Percentiles rank a stretch among this genome's conserved stretches.
phyloP scores from a whole-genome alignment of 2,113 vertebrate species.

The Uria lomvia region DNA sequence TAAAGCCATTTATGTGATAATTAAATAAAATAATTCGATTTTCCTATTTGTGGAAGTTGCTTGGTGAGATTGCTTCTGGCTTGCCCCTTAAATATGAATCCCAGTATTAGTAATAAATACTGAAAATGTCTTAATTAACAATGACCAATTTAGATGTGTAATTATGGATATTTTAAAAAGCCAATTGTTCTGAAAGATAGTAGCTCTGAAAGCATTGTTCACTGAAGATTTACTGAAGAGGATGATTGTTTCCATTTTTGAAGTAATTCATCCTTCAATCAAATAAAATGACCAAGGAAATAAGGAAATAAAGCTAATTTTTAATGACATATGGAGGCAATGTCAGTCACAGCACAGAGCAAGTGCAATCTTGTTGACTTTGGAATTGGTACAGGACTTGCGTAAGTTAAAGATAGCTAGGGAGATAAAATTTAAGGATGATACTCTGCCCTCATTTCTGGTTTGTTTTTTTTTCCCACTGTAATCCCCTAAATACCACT shows the following conservation, averaged over 20 bases:
- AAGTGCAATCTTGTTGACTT: neutral
- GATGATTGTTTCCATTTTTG: neutral
- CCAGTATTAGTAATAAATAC: neutral
- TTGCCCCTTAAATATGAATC: neutral
- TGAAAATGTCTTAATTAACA: neutral
- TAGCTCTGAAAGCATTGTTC: neutral
- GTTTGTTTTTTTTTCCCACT: neutral
- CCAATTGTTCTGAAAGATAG: neutral
- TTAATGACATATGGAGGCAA: neutral
- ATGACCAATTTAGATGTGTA: neutral
- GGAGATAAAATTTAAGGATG: neutral
- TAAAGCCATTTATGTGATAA: neutral
- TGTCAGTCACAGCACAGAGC: neutral
- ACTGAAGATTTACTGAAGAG: neutral
- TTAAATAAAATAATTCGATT: neutral
- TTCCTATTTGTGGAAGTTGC: neutral
- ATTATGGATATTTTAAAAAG: neutral
- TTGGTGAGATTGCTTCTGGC: neutral
- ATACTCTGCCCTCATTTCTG: neutral
- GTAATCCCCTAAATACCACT: neutral
- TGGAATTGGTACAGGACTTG: neutral
- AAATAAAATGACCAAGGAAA: neutral
- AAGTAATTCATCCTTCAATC: neutral
- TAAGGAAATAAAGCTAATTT: neutral
- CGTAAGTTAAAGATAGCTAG: neutral